Conservation (phyloP, 2,888 invertebrate species). For the Harpalus rubripes region DNA sequence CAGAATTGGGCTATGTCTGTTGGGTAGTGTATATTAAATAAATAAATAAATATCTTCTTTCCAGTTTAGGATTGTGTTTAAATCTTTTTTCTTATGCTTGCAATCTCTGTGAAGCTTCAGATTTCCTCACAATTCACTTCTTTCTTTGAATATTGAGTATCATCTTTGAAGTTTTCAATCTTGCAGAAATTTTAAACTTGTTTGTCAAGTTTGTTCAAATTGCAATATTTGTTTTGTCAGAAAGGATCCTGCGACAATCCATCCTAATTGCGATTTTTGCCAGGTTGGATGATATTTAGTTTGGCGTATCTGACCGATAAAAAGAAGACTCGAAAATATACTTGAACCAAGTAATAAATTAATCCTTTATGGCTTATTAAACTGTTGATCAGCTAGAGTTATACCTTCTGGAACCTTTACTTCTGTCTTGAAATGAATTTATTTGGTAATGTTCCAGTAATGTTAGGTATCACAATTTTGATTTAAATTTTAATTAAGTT, state of each 20-base stretch:
- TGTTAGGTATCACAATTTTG: neutral
- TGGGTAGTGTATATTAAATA: too few species aligned
- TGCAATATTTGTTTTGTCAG: neutral
- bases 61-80: too few species aligned
- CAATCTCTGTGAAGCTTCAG: too few species aligned
- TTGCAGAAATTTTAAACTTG: neutral
- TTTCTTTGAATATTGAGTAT: neutral
- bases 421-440: neutral
- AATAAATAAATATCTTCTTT: too few species aligned
- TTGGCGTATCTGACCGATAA: neutral
- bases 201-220: neutral
- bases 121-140: neutral
- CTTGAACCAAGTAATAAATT: neutral
- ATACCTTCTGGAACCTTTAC: neutral
- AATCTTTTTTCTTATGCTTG: too few species aligned
- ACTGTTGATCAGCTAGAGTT: neutral
- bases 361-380: neutral
- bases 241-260: neutral
- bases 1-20: too few species aligned
- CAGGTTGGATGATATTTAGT: neutral
- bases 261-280: neutral
- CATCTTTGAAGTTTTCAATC: neutral
- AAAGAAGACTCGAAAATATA: neutral
- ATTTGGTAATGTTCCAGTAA: neutral
- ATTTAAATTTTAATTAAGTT: constrained; percentile 20